Evolutionary conservation across 2,113 vertebrate species (phyloP).

Genomic region (Oxyura jamaicensis): DNA sequence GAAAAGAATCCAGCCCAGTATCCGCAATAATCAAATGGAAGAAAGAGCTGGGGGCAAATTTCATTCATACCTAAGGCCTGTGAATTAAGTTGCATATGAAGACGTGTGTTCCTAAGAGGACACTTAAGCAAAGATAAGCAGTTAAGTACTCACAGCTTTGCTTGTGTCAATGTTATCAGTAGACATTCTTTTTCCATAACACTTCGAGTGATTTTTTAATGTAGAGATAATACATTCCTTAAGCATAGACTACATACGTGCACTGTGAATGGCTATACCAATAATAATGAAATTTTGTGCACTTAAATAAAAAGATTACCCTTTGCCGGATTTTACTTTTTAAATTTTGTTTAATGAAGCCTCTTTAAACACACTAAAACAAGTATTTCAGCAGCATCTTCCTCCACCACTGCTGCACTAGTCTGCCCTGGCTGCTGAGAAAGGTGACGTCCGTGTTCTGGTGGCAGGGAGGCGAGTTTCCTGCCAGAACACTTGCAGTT

Average conservation of each 20-base stretch:
- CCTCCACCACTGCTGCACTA: background rate
- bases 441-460: background rate
- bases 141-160: conserved; percentile 50
- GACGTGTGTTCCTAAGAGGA: conserved; percentile 32
- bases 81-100: conserved; percentile 21
- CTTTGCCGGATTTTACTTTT: background rate
- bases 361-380: background rate
- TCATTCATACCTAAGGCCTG: background rate
- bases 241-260: background rate
- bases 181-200: conserved; percentile 29
- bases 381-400: background rate
- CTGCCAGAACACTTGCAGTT: background rate
- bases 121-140: conserved; percentile 30
- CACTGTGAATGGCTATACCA: background rate
- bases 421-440: background rate
- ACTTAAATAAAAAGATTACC: background rate
- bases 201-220: conserved; percentile 26
- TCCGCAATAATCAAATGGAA: background rate
- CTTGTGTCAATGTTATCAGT: conserved; percentile 50
- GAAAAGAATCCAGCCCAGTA: background rate
- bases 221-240: background rate
- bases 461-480: background rate
- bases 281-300: background rate
- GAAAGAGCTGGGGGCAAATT: background rate
- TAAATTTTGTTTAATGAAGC: background rate